Evolutionary conservation across 2,888 invertebrate species (phyloP).

Genomic region (Nomada lathburiana): DNA sequence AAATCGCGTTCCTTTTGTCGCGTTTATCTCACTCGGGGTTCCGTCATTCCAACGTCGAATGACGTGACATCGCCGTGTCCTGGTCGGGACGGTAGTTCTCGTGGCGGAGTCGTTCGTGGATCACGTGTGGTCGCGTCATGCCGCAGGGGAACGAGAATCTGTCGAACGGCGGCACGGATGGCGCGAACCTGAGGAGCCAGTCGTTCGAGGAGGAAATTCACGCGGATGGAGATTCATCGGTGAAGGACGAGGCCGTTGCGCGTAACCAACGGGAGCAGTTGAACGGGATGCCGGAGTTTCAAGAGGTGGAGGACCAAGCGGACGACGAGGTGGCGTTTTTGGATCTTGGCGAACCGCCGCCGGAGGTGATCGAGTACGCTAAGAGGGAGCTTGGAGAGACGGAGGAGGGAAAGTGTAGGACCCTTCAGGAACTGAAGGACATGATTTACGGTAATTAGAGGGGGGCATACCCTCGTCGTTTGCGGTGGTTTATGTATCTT

Average conservation of each 20-base stretch:
- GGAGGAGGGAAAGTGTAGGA: conserved; percentile 88
- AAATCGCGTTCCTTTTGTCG: background rate
- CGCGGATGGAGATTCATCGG: background rate
- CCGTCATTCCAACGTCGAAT: conserved; percentile 9
- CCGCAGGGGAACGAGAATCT: conserved; percentile 54
- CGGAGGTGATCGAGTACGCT: conserved; percentile 89
- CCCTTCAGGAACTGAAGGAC: conserved; percentile 90
- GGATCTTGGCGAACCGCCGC: conserved; percentile 89
- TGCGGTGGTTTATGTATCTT: background rate
- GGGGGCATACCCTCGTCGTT: background rate
- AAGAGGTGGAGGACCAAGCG: conserved; percentile 72
- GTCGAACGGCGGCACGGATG: conserved; percentile 32
- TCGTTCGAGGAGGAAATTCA: background rate
- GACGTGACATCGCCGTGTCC: background rate
- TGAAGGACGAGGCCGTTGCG: conserved; percentile 24
- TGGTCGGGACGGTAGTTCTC: background rate
- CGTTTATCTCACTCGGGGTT: conserved; percentile 26
- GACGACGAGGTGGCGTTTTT: conserved; percentile 87
- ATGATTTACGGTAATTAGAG: conserved; percentile 88
- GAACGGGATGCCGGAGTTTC: conserved; percentile 57
- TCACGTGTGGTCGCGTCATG: conserved; percentile 50
- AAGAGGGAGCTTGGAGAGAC: conserved; percentile 89
- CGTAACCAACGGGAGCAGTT: conserved; percentile 22
- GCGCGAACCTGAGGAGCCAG: conserved; percentile 1
- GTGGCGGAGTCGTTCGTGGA: conserved; percentile 32